Percentiles rank a stretch among this genome's conserved stretches.
phyloP scores from a whole-genome alignment of 2,888 invertebrate species.

The Eilema depressum region DNA sequence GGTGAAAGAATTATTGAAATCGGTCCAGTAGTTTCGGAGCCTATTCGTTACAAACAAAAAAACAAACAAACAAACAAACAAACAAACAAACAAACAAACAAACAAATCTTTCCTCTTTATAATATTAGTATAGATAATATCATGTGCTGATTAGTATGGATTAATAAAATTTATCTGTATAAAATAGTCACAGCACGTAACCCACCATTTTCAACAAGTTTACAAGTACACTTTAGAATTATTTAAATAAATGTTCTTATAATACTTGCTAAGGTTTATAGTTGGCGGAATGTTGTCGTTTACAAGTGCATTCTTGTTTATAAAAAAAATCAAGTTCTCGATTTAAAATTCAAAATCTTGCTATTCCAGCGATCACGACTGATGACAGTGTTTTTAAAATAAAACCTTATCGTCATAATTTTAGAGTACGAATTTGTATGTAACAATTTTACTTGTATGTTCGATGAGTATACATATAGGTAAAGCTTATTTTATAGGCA shows the following conservation, averaged over 20 bases:
- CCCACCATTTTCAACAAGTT: constrained; percentile 13
- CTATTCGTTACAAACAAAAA: too few relatives aligned
- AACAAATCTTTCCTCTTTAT: too few relatives aligned
- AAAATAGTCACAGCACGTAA: not conserved
- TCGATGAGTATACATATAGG: constrained; percentile 22
- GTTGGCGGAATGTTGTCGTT: constrained; percentile 33
- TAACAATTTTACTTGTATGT: constrained; percentile 23
- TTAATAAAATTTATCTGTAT: not conserved
- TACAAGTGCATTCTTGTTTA: constrained; percentile 36
- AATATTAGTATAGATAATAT: too few relatives aligned
- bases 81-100: too few relatives aligned
- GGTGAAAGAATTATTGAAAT: too few relatives aligned
- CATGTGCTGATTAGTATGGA: too few relatives aligned
- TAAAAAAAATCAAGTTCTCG: constrained; percentile 46
- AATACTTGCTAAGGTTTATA: constrained; percentile 27
- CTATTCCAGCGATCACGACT: constrained; percentile 56
- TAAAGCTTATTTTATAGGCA: constrained; percentile 20
- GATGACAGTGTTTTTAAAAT: constrained; percentile 30
- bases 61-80: too few relatives aligned
- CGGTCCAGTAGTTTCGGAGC: too few relatives aligned
- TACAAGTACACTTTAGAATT: constrained; percentile 5
- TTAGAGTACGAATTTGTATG: constrained; percentile 32
- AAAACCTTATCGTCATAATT: constrained; percentile 19
- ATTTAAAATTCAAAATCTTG: constrained; percentile 64
- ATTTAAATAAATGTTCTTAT: constrained; percentile 26